These are phyloP conservation scores for Platycheirus albimanus DNA, from an alignment of 2,888 invertebrate genomes.

Conservation along the genomic window DNA sequence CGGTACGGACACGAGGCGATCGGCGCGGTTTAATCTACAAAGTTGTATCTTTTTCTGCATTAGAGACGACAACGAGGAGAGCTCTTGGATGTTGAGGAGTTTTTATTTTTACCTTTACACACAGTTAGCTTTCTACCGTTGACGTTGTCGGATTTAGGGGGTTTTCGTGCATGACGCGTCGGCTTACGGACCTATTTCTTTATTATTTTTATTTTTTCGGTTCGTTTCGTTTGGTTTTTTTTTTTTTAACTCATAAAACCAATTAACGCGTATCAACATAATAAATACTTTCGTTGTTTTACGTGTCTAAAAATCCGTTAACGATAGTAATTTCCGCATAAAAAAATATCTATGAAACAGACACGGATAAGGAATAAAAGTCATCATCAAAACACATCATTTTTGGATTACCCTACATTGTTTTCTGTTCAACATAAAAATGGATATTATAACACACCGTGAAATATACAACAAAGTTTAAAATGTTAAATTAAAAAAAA, in stretches of 20 bases:
- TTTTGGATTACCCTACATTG: slow-evolving; percentile 58
- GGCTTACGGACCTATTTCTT: slow-evolving; percentile 55
- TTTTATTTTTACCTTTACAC: slow-evolving; percentile 81
- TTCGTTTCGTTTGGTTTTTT: no score
- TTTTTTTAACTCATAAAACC: slow-evolving; percentile 57
- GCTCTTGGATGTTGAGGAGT: slow-evolving; percentile 75
- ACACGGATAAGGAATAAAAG: slow-evolving; percentile 77
- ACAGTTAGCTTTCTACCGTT: slow-evolving; percentile 83
- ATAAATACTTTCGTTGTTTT: slow-evolving; percentile 12
- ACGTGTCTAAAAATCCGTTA: slow-evolving; percentile 57
- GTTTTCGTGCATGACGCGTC: slow-evolving; percentile 74
- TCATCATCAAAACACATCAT: slow-evolving; percentile 39
- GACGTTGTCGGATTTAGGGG: slow-evolving; percentile 83
- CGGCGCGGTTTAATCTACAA: slow-evolving; percentile 58
- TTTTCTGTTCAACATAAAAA: slow-evolving; percentile 34
- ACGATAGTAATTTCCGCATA: slow-evolving; percentile 48
- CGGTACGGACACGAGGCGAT: slow-evolving; percentile 71
- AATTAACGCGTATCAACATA: slow-evolving; percentile 50
- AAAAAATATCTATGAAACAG: slow-evolving; percentile 70
- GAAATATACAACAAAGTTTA: slow-evolving; percentile 49
- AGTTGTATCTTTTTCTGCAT: slow-evolving; percentile 61
- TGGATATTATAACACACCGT: slow-evolving; percentile 45
- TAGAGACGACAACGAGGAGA: slow-evolving; percentile 66
- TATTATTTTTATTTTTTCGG: no score
- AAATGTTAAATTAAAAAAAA: slow-evolving; percentile 56